Base-by-base conservation (phyloP, 2,888 invertebrate genomes). In the Gisinianus flammeolus region DNA sequence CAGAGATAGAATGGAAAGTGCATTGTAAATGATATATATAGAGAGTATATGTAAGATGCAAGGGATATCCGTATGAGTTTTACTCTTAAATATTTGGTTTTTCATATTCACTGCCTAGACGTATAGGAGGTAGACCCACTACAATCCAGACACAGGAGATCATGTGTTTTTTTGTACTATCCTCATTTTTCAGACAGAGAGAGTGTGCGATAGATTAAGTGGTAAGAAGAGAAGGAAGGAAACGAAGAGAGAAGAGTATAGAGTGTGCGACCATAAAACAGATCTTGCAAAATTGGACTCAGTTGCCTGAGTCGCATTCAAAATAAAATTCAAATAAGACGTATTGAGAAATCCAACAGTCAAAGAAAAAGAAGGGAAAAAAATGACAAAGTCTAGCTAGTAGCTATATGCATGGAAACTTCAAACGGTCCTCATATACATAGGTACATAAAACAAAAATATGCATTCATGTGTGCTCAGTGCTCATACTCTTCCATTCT, bases 211-310 rank as follows among this genome's bases (percentile, higher is more conserved):
- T n/a, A n/a, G n/a, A n/a, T n/a, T n/a, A 22, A 62, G 24, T n/a
- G 24, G 10, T 6, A 62, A 62, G 24, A 62, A 62, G 26, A 62
- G 2, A 31, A 58, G 33, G 54, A 72, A 54, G 58, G 31, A 72
- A 22, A 58, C 31, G 24, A 62, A 62, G 58, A 72, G 31, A 67
- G 67, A 30, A n/a, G 24, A 44, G 35, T 31, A 22, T 31, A 35
- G 44, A 24, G 26, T 33, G 58, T 19, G 33, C n/a, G 74, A 64
- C 74, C 66, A 74, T 74, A 74, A 74, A 74, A 74, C 74, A 74
- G 74, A 66, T 74, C 74, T 74, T 74, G 66, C 64, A 74, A 74
- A 74, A 74, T 74, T 66, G 74, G 74, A 74, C 74, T 74, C 72
- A 62, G 72, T 62, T 64, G 74, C 64, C 74, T 74, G 74, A 74